phyloP scores from a whole-genome alignment of 2,888 invertebrate species.

The Agrotis puta region DNA sequence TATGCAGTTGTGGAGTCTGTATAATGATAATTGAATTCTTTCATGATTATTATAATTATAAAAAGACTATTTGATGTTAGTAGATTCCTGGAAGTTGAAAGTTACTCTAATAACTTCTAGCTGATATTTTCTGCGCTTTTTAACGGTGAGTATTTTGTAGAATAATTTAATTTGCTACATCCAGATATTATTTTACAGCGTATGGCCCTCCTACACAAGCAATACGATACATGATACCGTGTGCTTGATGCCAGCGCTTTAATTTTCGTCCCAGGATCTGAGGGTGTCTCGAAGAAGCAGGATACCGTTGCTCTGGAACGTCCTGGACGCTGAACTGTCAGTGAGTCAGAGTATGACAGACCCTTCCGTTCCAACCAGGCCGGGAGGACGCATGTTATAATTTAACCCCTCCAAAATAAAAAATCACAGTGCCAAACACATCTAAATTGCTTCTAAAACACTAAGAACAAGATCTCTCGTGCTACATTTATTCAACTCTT shows the following conservation, averaged over 20 bases:
- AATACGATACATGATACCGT: neutral
- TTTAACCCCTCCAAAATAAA: too few relatives aligned
- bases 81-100: neutral
- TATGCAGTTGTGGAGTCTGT: conserved; percentile 14
- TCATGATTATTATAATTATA: neutral
- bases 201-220: neutral
- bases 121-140: neutral
- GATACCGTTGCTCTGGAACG: too few relatives aligned
- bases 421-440: too few relatives aligned
- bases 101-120: neutral
- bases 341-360: too few relatives aligned
- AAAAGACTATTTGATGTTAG: neutral
- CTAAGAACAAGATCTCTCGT: too few relatives aligned
- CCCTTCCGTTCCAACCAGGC: too few relatives aligned
- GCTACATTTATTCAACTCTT: too few relatives aligned
- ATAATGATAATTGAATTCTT: conserved; percentile 40
- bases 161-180: neutral
- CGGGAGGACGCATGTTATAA: too few relatives aligned
- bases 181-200: neutral
- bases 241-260: neutral
- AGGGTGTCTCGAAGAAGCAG: too few relatives aligned
- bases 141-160: neutral
- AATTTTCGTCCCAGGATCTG: too few relatives aligned
- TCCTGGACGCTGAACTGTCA: too few relatives aligned
- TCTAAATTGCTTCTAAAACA: too few relatives aligned